Evolutionary conservation across 2,797 vertebrate species (phyloP).

Genomic region (Oreochromis mossambicus): DNA sequence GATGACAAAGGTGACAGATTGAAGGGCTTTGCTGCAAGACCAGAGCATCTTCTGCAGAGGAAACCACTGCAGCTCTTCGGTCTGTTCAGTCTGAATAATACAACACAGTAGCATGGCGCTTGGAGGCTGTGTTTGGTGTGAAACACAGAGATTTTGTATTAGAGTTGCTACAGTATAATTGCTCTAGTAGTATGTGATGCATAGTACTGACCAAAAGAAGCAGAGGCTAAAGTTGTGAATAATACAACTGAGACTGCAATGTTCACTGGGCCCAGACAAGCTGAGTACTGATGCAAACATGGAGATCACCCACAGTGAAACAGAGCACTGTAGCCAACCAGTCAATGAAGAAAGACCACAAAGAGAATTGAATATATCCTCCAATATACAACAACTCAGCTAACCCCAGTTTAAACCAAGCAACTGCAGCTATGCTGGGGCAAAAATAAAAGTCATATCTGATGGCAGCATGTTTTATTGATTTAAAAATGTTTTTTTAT

Average conservation of each 20-base stretch:
- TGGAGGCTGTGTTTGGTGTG: constrained; percentile 6
- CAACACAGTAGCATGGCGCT: constrained; percentile 10
- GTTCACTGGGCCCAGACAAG: constrained; percentile 2
- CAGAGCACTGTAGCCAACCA: constrained; percentile 3
- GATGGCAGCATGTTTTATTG: neutral
- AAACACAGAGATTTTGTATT: constrained; percentile 9
- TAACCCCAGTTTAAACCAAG: neutral
- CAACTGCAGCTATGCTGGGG: neutral
- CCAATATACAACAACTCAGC: constrained; percentile 14
- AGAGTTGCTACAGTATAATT: neutral
- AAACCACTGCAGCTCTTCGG: constrained; percentile 13
- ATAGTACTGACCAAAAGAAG: constrained; percentile 19
- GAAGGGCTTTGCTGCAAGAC: constrained; percentile 12
- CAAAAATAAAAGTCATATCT: neutral
- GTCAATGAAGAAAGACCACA: constrained; percentile 11
- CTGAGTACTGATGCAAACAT: constrained; percentile 1
- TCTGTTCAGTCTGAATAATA: constrained; percentile 48
- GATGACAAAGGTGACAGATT: constrained; percentile 2
- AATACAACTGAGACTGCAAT: constrained; percentile 50
- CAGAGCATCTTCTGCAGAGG: constrained; percentile 2
- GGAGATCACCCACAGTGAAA: constrained; percentile 11
- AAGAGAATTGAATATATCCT: constrained; percentile 37
- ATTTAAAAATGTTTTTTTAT: neutral
- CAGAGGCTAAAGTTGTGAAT: constrained; percentile 46
- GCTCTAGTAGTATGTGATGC: neutral